phyloP scores from a whole-genome alignment of 1,140 invertebrate genomes.

The Drosophila sulfurigaster region DNA sequence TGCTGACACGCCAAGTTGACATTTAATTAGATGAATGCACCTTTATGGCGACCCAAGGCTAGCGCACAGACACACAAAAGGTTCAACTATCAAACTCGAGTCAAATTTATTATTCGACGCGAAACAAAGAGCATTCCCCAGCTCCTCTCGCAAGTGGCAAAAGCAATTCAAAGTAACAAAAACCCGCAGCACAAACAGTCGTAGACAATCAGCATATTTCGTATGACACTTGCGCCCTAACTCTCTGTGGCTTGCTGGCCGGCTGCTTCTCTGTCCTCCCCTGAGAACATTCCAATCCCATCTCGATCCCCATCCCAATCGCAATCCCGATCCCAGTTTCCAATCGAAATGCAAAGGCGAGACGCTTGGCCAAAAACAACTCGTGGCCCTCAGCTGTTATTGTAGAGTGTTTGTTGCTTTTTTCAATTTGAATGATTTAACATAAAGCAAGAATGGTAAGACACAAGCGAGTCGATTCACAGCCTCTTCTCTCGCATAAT shows the following conservation, averaged over 20 bases:
- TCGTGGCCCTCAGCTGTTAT: constrained; percentile 68
- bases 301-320: background rate
- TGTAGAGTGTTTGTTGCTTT: constrained; percentile 42
- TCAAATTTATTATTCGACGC: constrained; percentile 49
- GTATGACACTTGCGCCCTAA: constrained; percentile 65
- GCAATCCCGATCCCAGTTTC: too few relatives aligned
- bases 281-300: constrained; percentile 48
- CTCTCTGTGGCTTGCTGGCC: constrained; percentile 38
- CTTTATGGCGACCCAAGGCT: constrained; percentile 30
- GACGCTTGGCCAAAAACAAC: constrained; percentile 49
- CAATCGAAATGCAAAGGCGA: background rate
- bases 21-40: constrained; percentile 48
- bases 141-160: constrained; percentile 36
- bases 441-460: constrained; percentile 74
- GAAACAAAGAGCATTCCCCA: constrained; percentile 51
- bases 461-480: constrained; percentile 27
- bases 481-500: constrained; percentile 39
- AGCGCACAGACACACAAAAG: constrained; percentile 19
- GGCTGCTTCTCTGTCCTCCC: constrained; percentile 28
- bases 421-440: constrained; percentile 83
- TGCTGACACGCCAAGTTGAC: constrained; percentile 23
- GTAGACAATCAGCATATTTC: constrained; percentile 64
- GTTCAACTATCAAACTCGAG: constrained; percentile 25
- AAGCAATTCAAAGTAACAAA: constrained; percentile 34
- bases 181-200: constrained; percentile 43